Conservation (phyloP, 2,797 vertebrate genomes). For the Botia kubotai region DNA sequence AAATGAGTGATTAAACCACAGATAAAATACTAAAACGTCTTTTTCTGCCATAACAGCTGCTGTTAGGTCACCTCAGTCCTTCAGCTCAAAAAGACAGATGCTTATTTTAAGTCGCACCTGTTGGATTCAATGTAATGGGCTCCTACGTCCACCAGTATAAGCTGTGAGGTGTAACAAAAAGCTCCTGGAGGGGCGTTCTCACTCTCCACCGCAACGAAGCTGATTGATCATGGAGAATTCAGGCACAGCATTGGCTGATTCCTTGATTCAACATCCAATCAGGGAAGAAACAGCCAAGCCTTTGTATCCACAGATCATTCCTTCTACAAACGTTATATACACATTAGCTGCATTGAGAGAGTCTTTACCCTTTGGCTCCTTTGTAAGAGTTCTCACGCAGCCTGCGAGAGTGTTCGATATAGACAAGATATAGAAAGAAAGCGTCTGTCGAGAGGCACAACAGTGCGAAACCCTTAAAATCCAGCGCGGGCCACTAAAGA, state of each 20-base stretch:
- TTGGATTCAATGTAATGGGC: background rate
- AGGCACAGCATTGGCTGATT: slow-evolving; percentile 63
- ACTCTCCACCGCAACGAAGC: slow-evolving; percentile 24
- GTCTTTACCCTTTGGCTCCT: slow-evolving; percentile 42
- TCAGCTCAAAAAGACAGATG: slow-evolving; percentile 2
- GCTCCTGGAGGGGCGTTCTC: background rate
- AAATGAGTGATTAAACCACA: slow-evolving; percentile 40
- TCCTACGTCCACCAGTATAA: background rate
- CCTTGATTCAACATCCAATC: slow-evolving; percentile 61
- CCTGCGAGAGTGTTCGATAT: slow-evolving; percentile 27
- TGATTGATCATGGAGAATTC: slow-evolving; percentile 74
- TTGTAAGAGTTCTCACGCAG: slow-evolving; percentile 39
- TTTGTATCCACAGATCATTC: slow-evolving; percentile 51
- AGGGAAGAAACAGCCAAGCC: slow-evolving; percentile 53
- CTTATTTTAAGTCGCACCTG: background rate
- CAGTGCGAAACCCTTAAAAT: slow-evolving; percentile 45
- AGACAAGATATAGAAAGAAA: slow-evolving; percentile 38
- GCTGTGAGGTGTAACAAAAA: background rate
- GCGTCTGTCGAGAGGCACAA: slow-evolving; percentile 54
- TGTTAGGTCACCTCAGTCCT: background rate
- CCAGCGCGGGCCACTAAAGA: slow-evolving; percentile 36
- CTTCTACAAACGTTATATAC: slow-evolving; percentile 53
- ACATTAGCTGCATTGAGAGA: slow-evolving; percentile 50
- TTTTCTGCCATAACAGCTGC: background rate
- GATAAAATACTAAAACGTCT: slow-evolving; percentile 55